Evolutionary conservation across 2,797 vertebrate genomes (phyloP).

Genomic region (Sebastes baramenuke): DNA sequence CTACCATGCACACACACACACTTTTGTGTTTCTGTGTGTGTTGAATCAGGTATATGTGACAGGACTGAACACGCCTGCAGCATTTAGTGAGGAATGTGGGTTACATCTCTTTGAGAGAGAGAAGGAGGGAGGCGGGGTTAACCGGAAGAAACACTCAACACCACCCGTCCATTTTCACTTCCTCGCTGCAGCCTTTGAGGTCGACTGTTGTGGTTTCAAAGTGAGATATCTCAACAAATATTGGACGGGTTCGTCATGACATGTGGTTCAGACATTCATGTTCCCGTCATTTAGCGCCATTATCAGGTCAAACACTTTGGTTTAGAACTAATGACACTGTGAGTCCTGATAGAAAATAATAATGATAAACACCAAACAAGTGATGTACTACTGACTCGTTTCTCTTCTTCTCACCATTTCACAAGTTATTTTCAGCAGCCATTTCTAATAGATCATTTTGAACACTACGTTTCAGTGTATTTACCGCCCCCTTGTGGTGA

Average conservation of each 20-base stretch:
- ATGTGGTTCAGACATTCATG: not conserved
- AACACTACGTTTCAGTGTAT: not conserved
- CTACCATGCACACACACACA: not conserved
- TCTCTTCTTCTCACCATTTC: not conserved
- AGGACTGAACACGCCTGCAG: constrained; percentile 41
- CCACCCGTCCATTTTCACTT: not conserved
- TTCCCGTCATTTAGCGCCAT: not conserved
- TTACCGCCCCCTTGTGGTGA: not conserved
- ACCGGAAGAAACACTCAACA: not conserved
- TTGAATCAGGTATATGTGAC: not conserved
- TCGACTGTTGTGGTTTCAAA: not conserved
- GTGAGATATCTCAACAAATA: not conserved
- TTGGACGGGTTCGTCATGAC: not conserved
- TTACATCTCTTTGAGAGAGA: not conserved
- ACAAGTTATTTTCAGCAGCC: not conserved
- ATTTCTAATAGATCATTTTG: not conserved
- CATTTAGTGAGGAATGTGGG: constrained; percentile 52
- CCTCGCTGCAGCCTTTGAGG: not conserved
- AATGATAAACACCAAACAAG: not conserved
- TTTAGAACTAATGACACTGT: not conserved
- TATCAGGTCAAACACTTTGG: not conserved
- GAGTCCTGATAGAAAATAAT: not conserved
- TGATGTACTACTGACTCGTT: not conserved
- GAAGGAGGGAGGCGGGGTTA: not conserved
- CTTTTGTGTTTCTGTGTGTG: constrained; percentile 2